Percentiles rank a stretch among this genome's conserved stretches.
These are phyloP conservation scores for Herpetotheres cachinnans DNA, from an alignment of 2,113 vertebrate species.

Conservation along the genomic window DNA sequence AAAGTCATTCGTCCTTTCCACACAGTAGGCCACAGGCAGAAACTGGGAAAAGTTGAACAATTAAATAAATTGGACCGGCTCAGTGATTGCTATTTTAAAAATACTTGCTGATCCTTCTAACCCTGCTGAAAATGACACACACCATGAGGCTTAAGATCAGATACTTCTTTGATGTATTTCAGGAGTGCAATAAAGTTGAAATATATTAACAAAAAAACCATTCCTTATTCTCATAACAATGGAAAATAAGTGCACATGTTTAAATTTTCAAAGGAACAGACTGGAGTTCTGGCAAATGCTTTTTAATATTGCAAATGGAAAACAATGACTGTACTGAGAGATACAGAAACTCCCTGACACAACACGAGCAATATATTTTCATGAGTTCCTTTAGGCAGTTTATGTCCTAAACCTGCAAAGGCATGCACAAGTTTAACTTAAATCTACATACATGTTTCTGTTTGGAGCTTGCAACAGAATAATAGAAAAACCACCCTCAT, in stretches of 20 bases:
- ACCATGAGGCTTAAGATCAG: background rate
- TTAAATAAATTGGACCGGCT: background rate
- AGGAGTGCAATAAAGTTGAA: background rate
- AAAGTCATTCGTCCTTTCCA: background rate
- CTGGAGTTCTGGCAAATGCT: background rate
- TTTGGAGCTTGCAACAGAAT: background rate
- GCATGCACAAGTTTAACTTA: background rate
- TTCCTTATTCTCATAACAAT: background rate
- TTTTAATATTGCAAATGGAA: background rate
- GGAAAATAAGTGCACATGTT: background rate
- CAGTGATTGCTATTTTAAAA: background rate
- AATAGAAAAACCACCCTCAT: background rate
- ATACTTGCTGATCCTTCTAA: background rate
- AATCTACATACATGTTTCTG: background rate
- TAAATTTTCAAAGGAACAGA: background rate
- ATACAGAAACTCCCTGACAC: background rate
- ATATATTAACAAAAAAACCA: background rate
- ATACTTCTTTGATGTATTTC: background rate
- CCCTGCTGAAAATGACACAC: background rate
- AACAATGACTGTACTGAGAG: background rate
- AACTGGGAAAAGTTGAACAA: background rate
- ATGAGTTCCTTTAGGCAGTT: constrained; percentile 2
- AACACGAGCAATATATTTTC: background rate
- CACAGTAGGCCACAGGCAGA: background rate
- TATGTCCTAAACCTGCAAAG: constrained; percentile 12